phyloP scores from a whole-genome alignment of 35 echinoderm and acorn worm genomes.

The Anneissia japonica region DNA sequence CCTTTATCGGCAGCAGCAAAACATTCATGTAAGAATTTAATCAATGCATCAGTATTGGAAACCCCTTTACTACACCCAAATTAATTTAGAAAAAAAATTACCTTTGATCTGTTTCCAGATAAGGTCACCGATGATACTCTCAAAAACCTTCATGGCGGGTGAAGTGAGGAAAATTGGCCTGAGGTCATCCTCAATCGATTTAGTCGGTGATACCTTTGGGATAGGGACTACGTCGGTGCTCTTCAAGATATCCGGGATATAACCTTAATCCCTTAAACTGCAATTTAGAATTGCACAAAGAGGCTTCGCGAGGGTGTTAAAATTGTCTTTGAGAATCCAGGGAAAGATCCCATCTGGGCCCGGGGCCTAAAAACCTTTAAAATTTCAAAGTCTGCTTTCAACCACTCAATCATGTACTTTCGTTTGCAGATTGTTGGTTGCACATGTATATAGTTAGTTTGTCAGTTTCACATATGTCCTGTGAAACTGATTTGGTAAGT shows the following conservation, averaged over 20 bases:
- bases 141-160: neutral
- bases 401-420: too few relatives aligned
- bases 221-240: neutral
- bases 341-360: neutral
- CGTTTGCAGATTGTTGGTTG: too few relatives aligned
- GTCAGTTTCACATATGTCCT: too few relatives aligned
- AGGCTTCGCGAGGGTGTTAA: too few relatives aligned
- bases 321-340: neutral
- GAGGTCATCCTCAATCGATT: neutral
- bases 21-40: too few relatives aligned
- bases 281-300: neutral
- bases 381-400: too few relatives aligned
- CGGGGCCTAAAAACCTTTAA: neutral
- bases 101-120: neutral
- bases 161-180: neutral
- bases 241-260: neutral
- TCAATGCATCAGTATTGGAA: too few relatives aligned
- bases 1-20: too few relatives aligned
- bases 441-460: too few relatives aligned
- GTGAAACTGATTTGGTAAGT: too few relatives aligned
- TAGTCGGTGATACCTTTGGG: neutral
- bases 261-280: neutral
- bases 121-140: neutral
- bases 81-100: too few relatives aligned
- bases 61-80: too few relatives aligned